Conservation (phyloP, 2,888 invertebrate genomes). For the Mythimna pallens region DNA sequence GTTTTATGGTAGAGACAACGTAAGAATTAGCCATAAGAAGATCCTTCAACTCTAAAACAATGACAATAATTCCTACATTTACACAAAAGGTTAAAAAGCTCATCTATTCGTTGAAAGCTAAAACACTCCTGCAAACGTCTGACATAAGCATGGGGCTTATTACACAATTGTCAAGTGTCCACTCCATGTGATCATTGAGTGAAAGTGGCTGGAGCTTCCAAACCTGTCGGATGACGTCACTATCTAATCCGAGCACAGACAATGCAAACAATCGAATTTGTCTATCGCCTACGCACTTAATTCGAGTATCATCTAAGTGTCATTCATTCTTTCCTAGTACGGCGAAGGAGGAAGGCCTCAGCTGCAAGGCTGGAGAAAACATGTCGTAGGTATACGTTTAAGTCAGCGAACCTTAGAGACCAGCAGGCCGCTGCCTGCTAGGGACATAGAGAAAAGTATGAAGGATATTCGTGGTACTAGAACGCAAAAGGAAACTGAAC, state of each 20-base stretch:
- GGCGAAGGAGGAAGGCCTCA: not conserved
- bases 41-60: not conserved
- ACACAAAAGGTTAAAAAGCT: not conserved
- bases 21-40: not conserved
- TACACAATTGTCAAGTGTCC: constrained; percentile 71
- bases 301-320: constrained; percentile 9
- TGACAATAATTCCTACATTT: not conserved
- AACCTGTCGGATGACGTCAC: constrained; percentile 79
- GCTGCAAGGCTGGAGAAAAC: too few species aligned
- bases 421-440: too few species aligned
- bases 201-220: constrained; percentile 72
- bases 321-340: not conserved
- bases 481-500: too few species aligned
- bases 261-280: constrained; percentile 58
- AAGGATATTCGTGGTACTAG: too few species aligned
- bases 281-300: constrained; percentile 33
- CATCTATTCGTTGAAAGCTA: constrained; percentile 13
- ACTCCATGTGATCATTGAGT: constrained; percentile 61
- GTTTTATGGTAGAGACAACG: too few species aligned
- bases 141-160: constrained; percentile 60
- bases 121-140: constrained; percentile 19
- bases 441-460: too few species aligned
- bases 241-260: constrained; percentile 57
- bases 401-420: not conserved
- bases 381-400: not conserved